Conservation (phyloP, 2,797 vertebrate species). For the Myotis pilosus region DNA sequence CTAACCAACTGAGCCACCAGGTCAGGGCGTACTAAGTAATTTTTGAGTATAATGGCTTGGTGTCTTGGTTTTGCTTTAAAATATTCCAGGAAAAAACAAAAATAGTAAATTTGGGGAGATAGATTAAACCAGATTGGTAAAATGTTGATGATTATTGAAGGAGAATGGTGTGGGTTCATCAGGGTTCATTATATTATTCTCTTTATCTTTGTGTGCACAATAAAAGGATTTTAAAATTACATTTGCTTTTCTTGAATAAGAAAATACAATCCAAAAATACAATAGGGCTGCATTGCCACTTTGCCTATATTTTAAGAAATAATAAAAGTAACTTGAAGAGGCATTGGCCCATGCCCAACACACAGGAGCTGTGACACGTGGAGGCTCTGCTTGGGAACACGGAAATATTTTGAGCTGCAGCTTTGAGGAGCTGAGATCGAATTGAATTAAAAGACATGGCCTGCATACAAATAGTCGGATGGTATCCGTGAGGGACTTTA, state of each 20-base stretch:
- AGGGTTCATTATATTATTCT: neutral
- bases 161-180: neutral
- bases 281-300: neutral
- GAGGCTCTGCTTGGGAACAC: neutral
- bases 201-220: neutral
- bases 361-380: neutral
- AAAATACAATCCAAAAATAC: neutral
- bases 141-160: neutral
- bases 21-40: neutral
- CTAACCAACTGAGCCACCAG: neutral
- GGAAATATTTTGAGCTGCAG: neutral
- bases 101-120: neutral
- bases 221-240: neutral
- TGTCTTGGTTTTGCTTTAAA: slow-evolving; percentile 34
- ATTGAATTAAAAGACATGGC: slow-evolving; percentile 41
- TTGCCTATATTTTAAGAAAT: neutral
- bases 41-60: neutral
- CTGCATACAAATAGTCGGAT: slow-evolving; percentile 47
- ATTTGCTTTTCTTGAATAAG: neutral
- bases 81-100: slow-evolving; percentile 4
- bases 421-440: neutral
- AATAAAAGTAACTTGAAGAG: neutral
- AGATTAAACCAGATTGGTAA: neutral
- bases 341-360: neutral
- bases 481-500: slow-evolving; percentile 47